Conservation (phyloP, 2,113 vertebrate genomes). For the Apodemus sylvaticus region DNA sequence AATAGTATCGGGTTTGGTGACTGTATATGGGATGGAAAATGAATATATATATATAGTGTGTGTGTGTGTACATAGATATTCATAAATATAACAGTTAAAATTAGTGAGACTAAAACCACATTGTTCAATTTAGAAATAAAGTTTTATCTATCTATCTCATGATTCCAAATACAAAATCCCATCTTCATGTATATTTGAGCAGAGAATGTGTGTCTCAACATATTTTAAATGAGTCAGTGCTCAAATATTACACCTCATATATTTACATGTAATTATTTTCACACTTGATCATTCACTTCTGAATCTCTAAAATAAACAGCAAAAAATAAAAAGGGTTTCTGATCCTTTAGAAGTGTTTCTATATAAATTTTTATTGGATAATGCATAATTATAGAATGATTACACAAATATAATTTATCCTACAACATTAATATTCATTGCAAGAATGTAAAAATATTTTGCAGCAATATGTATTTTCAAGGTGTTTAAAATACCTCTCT, state of each 20-base stretch:
- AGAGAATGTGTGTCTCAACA: background rate
- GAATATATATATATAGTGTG: background rate
- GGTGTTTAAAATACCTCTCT: background rate
- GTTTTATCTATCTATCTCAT: too few species aligned
- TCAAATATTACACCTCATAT: background rate
- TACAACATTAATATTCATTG: background rate
- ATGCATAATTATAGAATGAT: background rate
- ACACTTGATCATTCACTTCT: background rate
- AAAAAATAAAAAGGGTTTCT: background rate
- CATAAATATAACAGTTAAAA: background rate
- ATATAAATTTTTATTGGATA: background rate
- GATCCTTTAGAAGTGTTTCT: background rate
- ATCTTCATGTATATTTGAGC: background rate
- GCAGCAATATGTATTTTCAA: background rate
- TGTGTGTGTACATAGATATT: background rate
- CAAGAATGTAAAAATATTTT: background rate
- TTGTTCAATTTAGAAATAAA: background rate
- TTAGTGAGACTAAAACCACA: background rate
- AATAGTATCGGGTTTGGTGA: too few species aligned
- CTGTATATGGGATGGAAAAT: too few species aligned
- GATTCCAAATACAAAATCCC: background rate
- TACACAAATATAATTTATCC: background rate
- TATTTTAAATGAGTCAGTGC: background rate
- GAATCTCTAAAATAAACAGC: background rate
- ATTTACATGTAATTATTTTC: background rate